Base-by-base conservation (phyloP, 2,888 invertebrate species). In the Phaedon cochleariae region DNA sequence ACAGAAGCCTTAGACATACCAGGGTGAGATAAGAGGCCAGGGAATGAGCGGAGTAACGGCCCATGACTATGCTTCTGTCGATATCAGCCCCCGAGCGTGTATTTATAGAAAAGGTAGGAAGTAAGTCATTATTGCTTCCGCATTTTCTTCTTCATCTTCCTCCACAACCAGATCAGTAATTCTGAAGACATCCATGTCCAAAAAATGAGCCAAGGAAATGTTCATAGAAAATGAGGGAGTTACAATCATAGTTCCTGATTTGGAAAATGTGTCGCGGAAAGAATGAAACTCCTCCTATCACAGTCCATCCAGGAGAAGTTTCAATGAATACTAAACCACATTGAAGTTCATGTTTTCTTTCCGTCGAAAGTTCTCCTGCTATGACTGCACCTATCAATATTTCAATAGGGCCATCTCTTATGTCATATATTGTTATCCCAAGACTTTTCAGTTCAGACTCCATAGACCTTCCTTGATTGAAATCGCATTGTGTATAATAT, bases 141-240 rank as follows among this genome's bases (percentile, higher is more conserved):
- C 48, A 17, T 17, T 48, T 48, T 48, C n/a, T 48, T 48, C 20
- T 48, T 48, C 20, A 26, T 26, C 6, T 26, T 26, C 6, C 26
- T 26, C 26, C 3, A 26, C 6, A 26, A 26, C 26, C 17, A 17
- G 74, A 62, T 80, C 74, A n/a, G 17, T 66, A 4, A 79, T 77
- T 0, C 77, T 77, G 1, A 77, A 26, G 10, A 68, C 65, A 26
- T 78, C 78, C 9, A 79, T 63, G 12, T 21, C 59, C 76, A 78
- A 79, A 29, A 77, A 20, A 0, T 62, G 4, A 45, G 20, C 15
- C 18, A 54, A 29, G 29, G 20, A n/a, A 1, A 54, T 41, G n/a
- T 54, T 53, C 1, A 31, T 41, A 1, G 45, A 41, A 21, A 26
- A 20, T n/a, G 22, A 15, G 9, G 45, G 22, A 20, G 52, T 60